Base-by-base conservation (phyloP, 2,888 invertebrate genomes). In the Aphelenchoides bicaudatus region DNA sequence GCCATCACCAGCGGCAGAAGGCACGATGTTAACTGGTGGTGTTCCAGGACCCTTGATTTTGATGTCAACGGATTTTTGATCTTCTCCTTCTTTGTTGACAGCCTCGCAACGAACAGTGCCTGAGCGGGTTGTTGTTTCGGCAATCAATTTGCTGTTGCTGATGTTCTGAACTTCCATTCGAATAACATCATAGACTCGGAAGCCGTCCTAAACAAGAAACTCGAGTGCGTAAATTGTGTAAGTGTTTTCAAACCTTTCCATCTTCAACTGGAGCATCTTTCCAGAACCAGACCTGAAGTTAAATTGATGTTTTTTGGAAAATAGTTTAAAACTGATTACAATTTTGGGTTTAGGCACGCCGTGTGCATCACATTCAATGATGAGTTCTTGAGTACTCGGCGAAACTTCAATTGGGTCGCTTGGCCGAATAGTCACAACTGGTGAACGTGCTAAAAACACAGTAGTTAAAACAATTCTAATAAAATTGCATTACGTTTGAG, bases 211-310 rank as follows among this genome's bases (percentile, higher is more conserved):
- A 51, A 62, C 10, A 34, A 54, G 52, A 13, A 10, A 21, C 28
- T n/a, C 21, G 16, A 10, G 16, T 19, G 10, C 8, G 46, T n/a
- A 25, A 13, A 43, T 43, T 43, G 8, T n/a, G n/a, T n/a, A n/a
- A n/a, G n/a, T n/a, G n/a, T 43, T 10, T 43, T 10, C 5, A 39
- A 30, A 66, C 68, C 58, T 74, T 73, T 56, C 77, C 77, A 50
- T 77, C 77, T 21, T 74, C 74, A 8, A 77, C 70, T 13, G 72
- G 58, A 13, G 63, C 60, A 28, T 68, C 71, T 55, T 72, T 71
- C 73, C 73, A 77, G 27, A 73, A 56, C 77, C 77, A 77, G 25
- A 78, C n/a, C n/a, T n/a, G n/a, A n/a, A n/a, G n/a, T n/a, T n/a
- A n/a, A n/a, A n/a, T n/a, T n/a, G n/a, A n/a, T n/a, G n/a, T n/a